Evolutionary conservation across 2,797 vertebrate genomes (phyloP), one percentile per base, ranked within the genome.

Genomic region (Podarcis lilfordi): DNA sequence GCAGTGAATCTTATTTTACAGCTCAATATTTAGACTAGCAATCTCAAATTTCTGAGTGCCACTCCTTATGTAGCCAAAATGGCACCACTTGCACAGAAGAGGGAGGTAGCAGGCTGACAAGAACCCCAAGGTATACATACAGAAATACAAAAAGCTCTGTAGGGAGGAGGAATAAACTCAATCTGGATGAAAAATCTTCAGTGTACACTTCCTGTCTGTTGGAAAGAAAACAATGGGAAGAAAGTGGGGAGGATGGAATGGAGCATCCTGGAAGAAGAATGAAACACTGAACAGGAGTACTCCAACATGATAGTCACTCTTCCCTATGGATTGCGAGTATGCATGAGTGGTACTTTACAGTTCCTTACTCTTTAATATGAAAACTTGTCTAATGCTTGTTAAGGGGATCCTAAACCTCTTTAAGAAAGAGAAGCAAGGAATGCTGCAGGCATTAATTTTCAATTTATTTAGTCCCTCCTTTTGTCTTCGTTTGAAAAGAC

Each of bases 401-500:
- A 37, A 81, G 0, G 8, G n/a, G 23, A 55, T 15, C 3, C 29
- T 85, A 27, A 82, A 27, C 6, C 7, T 80, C 68, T 86, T 77
- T 11, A 82, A 11, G 0, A 66, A 15, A 83, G 15, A 68, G 7
- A 85, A 81, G 15, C 4, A 86, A 43, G n/a, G 71, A 0, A 87
- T 27, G 45, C 0, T 79, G 80, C 72, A 43, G 4, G 21, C 27
- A 86, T 1, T 15, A 88, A 77, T 61, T 45, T 89, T 4, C 35
- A 84, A 74, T 25, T 61, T 2, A 75, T 21, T 29, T 61, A 79
- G 35, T 9, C 19, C 40, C 27, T 86, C 88, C 9, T 29, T 93
- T 89, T 86, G 32, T 77, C 71, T 85, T 35, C 80, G 50, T 17
- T 8, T 64, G 27, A 84, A 92, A 85, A 61, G 79, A 35, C 1